Evolutionary conservation across 2,113 vertebrate species (phyloP), one percentile per base, ranked within the genome.

Genomic region (Peromyscus californicus): DNA sequence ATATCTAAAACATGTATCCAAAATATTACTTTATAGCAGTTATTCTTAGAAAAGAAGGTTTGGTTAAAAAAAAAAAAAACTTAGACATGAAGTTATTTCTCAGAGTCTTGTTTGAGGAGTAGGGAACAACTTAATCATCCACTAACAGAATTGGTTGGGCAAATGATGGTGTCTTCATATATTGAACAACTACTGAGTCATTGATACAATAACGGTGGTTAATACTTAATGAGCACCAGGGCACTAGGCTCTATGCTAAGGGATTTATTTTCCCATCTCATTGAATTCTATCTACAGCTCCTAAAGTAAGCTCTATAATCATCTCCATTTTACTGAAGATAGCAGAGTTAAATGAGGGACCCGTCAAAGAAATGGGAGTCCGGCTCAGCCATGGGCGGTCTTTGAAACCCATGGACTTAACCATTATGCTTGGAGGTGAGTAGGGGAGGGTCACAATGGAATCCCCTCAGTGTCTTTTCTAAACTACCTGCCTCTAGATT

Each of bases 31-130:
- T 85, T 59, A 90, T 1, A 88, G 74, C 76, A 90, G 39, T 79
- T 63, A 93, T 75, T 65, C 39, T 83, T 83, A 89, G 96, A 87
- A 97, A 91, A 86, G 61, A 70, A 86, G 22, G 69, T 91, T 5
- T 57, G 31, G 36, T 4, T 31, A 5, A 69, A 69, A 24, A 93
- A 95, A 95, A 83, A n/a, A 92, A 93, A 95, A 86, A 70, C 31
- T 72, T 92, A 95, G 48, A 72, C 61, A 57, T 65, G 21, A 83
- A 31, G 5, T 54, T 91, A 85, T 80, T 91, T 96, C 54, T 93
- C 69, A 95, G 67, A 78, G 12, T 19, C 72, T 39, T 88, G 11
- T 83, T 93, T 61, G 65, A 74, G 79, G 76, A 82, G 17, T 8
- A 21, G 15, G 11, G 61, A 95, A 84, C 45, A 89, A 86, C 10